A percentile compares a stretch with the other conserved stretches of the same genome.
phyloP scores from a whole-genome alignment of 2,113 vertebrate genomes.

The Labeo catla region DNA sequence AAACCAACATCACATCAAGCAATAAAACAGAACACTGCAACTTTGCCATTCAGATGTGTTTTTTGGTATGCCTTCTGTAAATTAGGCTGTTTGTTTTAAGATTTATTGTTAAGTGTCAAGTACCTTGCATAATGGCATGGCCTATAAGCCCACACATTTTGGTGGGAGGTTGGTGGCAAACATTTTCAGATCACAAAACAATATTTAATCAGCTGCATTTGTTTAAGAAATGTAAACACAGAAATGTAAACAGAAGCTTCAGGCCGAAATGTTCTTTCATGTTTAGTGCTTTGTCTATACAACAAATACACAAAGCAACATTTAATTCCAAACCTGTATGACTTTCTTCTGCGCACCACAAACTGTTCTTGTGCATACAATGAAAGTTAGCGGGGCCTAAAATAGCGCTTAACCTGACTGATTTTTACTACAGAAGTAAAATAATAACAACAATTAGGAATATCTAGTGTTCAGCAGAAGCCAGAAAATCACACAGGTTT shows the following conservation, averaged over 20 bases:
- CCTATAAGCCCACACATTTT: neutral
- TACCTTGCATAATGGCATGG: neutral
- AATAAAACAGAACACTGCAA: neutral
- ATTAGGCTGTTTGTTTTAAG: neutral
- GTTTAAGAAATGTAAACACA: neutral
- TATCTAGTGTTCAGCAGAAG: neutral
- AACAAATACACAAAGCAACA: neutral
- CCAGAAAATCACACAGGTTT: neutral
- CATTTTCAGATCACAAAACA: slow-evolving; percentile 3
- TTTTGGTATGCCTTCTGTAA: neutral
- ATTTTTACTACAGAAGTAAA: neutral
- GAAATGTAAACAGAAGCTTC: neutral
- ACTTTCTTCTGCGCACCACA: neutral
- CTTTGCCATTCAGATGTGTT: neutral
- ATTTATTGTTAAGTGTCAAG: neutral
- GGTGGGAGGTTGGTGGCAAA: neutral
- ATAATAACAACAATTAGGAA: no score
- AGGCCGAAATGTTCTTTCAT: neutral
- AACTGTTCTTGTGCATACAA: neutral
- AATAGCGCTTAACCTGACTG: neutral
- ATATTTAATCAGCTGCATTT: neutral
- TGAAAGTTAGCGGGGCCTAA: neutral
- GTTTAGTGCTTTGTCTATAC: neutral
- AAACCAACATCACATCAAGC: neutral
- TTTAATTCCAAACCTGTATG: neutral